Evolutionary conservation across 2,888 invertebrate genomes (phyloP), one percentile per base, ranked within the genome.

Genomic region (Epirrhoe alternata): DNA sequence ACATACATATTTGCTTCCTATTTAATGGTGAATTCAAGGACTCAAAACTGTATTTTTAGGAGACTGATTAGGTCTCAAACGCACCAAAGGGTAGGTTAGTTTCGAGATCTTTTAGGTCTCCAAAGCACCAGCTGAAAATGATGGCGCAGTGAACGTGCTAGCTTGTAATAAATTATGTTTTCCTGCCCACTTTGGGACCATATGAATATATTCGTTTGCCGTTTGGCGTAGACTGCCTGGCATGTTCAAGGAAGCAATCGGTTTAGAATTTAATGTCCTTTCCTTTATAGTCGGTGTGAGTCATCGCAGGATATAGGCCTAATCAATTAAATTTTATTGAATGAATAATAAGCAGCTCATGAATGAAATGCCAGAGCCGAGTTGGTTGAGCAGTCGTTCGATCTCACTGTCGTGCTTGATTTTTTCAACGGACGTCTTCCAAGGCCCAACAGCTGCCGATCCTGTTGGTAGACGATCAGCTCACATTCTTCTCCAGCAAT

Each of bases 401-500:
- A n/a, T n/a, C n/a, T n/a, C n/a, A n/a, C n/a, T n/a, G n/a, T n/a
- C n/a, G n/a, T n/a, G n/a, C n/a, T n/a, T n/a, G n/a, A n/a, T n/a
- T n/a, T 55, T 86, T 86, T 71, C 87, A 90, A 90, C 87, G 77
- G 75, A 80, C 65, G 80, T 88, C 68, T 86, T 94, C 74, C 87
- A 94, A 77, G 94, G 94, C 57, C 94, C 95, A 0, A 59, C 94
- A 94, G 67, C 91, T 97, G 71, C 97, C 97, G 0, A 93, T 95
- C 56, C 86, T 97, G 55, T 94, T 94, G 77, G 86, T 96, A 47
- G 94, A 95, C 64, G 94, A 94, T 58, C 95, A 95, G 49, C 80
- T 94, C 16, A 90, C 87, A 54, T 86, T 97, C 78, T 97, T 97
- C 87, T 96, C 96, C 51, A 94, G 95, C 61, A 96, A 96, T 87